Percentiles rank a stretch among this genome's conserved stretches.
Conservation (phyloP, 1,140 invertebrate species). For the Eupristina koningsbergeri region DNA sequence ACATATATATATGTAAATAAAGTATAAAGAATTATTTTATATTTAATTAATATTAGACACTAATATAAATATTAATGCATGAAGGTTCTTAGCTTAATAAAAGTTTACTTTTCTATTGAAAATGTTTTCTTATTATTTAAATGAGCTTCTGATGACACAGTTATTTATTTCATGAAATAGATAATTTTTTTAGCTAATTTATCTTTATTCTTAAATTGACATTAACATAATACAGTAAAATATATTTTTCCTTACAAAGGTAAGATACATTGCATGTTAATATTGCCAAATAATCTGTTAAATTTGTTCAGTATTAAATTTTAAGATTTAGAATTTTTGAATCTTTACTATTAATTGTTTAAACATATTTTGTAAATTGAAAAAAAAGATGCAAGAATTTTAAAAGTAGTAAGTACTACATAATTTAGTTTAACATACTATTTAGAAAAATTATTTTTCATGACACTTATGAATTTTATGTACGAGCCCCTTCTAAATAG, state of each 20-base stretch:
- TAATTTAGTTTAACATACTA: constrained; percentile 14
- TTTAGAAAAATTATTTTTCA: constrained; percentile 26
- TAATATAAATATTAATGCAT: background rate
- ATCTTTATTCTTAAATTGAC: background rate
- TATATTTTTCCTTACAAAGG: background rate
- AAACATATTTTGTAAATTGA: background rate
- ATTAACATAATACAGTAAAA: background rate
- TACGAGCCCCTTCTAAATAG: constrained; percentile 23
- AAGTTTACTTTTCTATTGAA: background rate
- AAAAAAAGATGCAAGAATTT: constrained; percentile 28
- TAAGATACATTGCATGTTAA: constrained; percentile 3
- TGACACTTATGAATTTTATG: constrained; percentile 7
- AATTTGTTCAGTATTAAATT: background rate
- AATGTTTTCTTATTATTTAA: background rate
- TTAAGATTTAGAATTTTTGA: constrained; percentile 26
- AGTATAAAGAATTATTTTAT: too few relatives aligned
- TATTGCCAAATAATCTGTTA: background rate
- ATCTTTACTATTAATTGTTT: background rate
- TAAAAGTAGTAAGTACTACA: background rate
- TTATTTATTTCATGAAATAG: constrained; percentile 15
- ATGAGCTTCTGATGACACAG: constrained; percentile 15
- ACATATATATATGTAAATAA: too few relatives aligned
- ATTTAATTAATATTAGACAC: too few relatives aligned
- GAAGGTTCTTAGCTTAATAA: background rate
- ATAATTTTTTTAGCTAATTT: background rate